Evolutionary conservation across 2,113 vertebrate species (phyloP), one percentile per base, ranked within the genome.

Genomic region (Sitta europaea): DNA sequence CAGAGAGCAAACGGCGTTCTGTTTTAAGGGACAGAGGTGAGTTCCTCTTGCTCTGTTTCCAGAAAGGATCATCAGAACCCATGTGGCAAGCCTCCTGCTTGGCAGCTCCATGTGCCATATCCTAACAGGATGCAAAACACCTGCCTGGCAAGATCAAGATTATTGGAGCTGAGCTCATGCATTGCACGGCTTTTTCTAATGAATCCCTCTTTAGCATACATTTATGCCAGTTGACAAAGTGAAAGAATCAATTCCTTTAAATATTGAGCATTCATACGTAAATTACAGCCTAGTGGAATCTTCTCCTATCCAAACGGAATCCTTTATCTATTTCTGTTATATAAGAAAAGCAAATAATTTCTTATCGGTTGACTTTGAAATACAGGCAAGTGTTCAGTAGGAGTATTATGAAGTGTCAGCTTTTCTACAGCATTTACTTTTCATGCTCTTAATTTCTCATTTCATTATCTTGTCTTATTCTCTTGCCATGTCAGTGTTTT

Each of bases 241-340:
- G 90, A 95, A 96, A 96, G 96, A 93, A 96, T 81, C 84, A 95
- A 96, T 96, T 96, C 95, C 92, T 87, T 97, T 94, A 97, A 94
- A 97, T 96, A 95, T 88, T 93, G 73, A 67, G 86, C 45, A 95
- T 97, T 96, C 95, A 94, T 88, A 96, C 74, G 4, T 95, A 97
- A 97, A 97, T 96, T 95, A 84, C 84, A 86, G 96, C 86, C 96
- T 92, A 68, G 59, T 92, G 62, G 94, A 96, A 95, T 92, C 93
- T 92, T 95, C 88, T 62, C 36, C 82, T 48, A 80, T 86, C 94
- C 96, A 84, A 95, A 97, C 0, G 8, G 90, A 97, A 96, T 73
- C 75, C 90, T 97, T 97, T 97, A 95, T 97, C 95, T 94, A 93
- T 93, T 97, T 96, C 96, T 94, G 94, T 97, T 97, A 96, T 67